Base-by-base conservation (phyloP, 2,888 invertebrate genomes). In the Conchocele bisecta region DNA sequence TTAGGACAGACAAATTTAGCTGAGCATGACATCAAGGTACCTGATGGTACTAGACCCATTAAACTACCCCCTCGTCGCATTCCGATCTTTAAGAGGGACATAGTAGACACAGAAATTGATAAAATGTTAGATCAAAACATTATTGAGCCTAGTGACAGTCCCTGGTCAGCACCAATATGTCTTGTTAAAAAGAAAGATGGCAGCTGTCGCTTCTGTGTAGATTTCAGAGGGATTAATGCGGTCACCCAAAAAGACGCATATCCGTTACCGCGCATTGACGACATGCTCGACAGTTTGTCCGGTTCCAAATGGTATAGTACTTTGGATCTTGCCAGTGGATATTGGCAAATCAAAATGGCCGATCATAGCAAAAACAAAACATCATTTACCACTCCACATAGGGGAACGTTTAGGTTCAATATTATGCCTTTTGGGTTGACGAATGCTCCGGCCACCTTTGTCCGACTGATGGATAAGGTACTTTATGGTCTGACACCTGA, bases 391-490 rank as follows among this genome's bases (percentile, higher is more conserved):
- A 56, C 51, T 7, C 53, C 44, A 17, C 15, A 44, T 9, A 50
- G 33, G 39, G 61, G 61, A 24, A 20, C 51, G 20, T 61, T 41
- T 28, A 39, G 48, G 6, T 59, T 59, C 24, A 11, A 22, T 3
- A 44, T 58, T 13, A 54, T 64, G 41, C 60, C 70, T 2, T 57
- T 70, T 39, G 71, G 64, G 1, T 31, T 64, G 13, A 33, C 28
- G 4, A 51, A 64, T 28, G 53, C 44, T 28, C 65, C 58, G 5
- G 70, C 59, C 3, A 53, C 44, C 7, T 70, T 70, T 28, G 29
- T 48, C 26, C 20, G 59, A 7, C 31, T 65, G 6, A 54, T 53
- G 46, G 46, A 64, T 13, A 13, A 35, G 7, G 56, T 65, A 15
- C 24, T 71, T 13, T 17, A 24, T 0, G 56, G 48, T 29, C 17